These are phyloP conservation scores for Nematopogon swammerdamellus DNA, from an alignment of 2,888 invertebrate genomes.

Conservation along the genomic window DNA sequence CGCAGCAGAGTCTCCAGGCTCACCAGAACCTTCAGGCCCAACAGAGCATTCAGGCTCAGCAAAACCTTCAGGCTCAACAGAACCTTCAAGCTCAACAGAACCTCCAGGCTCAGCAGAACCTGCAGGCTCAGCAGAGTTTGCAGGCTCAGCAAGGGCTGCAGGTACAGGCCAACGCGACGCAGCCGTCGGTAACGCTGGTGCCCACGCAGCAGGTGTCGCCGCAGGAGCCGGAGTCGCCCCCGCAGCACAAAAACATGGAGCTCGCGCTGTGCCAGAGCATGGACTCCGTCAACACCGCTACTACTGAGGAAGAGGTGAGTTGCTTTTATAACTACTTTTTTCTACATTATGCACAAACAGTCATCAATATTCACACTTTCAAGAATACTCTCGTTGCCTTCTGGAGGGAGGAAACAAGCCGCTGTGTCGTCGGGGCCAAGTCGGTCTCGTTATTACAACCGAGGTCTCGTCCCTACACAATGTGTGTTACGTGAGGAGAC, in stretches of 20 bases:
- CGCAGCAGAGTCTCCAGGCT: slow-evolving; percentile 24
- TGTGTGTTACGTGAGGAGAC: too few relatives aligned
- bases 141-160: slow-evolving; percentile 38
- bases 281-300: slow-evolving; percentile 95
- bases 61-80: slow-evolving; percentile 18
- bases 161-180: slow-evolving; percentile 29
- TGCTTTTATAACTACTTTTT: slow-evolving; percentile 5
- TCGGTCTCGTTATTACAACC: too few relatives aligned
- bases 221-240: slow-evolving; percentile 26
- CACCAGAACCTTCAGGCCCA: slow-evolving; percentile 24
- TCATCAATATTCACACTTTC: too few relatives aligned
- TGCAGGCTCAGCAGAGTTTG: slow-evolving; percentile 25
- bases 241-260: slow-evolving; percentile 52
- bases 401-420: too few relatives aligned
- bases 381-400: too few relatives aligned
- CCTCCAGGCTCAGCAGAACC: slow-evolving; percentile 22
- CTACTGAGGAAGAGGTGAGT: slow-evolving; percentile 96
- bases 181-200: slow-evolving; percentile 33
- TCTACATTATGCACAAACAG: too few relatives aligned
- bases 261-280: slow-evolving; percentile 92
- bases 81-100: slow-evolving; percentile 21
- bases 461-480: too few relatives aligned
- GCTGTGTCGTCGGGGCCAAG: too few relatives aligned
- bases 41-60: slow-evolving; percentile 29
- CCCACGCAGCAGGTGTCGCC: slow-evolving; percentile 47